These are phyloP conservation scores for Pygoscelis adeliae DNA, from an alignment of 2,113 vertebrate species.

Conservation along the genomic window DNA sequence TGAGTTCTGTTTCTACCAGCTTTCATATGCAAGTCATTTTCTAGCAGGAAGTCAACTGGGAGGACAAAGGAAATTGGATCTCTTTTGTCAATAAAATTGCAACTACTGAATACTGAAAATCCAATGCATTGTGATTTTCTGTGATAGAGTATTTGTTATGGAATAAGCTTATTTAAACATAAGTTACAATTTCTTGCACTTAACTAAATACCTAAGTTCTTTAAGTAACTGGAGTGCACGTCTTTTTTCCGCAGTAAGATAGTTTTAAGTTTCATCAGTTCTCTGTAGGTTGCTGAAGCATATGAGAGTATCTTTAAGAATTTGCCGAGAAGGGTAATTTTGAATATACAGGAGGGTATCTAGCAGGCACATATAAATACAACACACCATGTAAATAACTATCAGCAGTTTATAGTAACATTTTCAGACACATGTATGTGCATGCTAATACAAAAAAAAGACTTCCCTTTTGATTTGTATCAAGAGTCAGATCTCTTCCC, in stretches of 20 bases:
- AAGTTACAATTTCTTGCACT: background rate
- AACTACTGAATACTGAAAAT: background rate
- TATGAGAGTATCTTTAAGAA: background rate
- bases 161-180: background rate
- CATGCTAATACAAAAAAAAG: background rate
- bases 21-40: background rate
- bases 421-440: background rate
- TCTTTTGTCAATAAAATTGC: background rate
- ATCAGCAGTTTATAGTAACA: background rate
- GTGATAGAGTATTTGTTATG: background rate
- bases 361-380: background rate
- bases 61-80: background rate
- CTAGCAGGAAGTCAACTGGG: background rate
- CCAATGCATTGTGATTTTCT: background rate
- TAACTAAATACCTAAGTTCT: background rate
- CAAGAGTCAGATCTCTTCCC: background rate
- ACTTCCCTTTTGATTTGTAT: background rate
- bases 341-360: background rate
- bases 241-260: background rate
- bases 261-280: background rate
- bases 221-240: background rate
- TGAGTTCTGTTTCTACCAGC: background rate
- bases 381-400: background rate
- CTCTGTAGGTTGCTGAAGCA: background rate
- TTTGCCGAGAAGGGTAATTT: background rate